Base-by-base conservation (phyloP, 2,113 vertebrate species). In the Chionis minor region DNA sequence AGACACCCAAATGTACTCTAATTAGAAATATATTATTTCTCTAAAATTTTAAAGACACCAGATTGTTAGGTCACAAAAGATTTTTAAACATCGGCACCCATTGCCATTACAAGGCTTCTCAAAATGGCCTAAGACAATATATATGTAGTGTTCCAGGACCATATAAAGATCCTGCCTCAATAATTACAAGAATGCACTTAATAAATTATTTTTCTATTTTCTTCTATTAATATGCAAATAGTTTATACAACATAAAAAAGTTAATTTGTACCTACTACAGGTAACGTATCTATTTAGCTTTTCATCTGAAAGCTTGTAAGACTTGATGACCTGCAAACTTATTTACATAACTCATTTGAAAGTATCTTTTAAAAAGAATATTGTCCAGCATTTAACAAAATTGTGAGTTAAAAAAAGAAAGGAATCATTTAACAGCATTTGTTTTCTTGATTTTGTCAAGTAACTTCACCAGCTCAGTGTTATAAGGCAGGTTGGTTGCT, bases 401-500 rank as follows among this genome's bases (percentile, higher is more conserved):
- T 85, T 51, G 81, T 96, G 91, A 96, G 66, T 94, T 90, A 70
- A 71, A 90, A 94, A 82, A 81, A 75, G 79, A 97, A 97, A 86
- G 85, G 96, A 96, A 71, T 97, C 86, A 97, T 55, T 88, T 92
- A 97, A 97, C 78, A 98, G 87, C 91, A 96, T 97, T 97, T 86
- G 85, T 90, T 96, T 97, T 83, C 91, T 97, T 96, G 94, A 97
- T 97, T 97, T 86, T 87, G 40, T 93, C 91, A 95, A 90, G 92
- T 96, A 95, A 97, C 96, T 94, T 97, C 93, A 96, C 89, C 91
- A 97, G 83, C 91, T 97, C 85, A 97, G 95, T 96, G 88, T 87
- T 81, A 17, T 98, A 98, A 98, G 98, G 98, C 98, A 98, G 87
- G 73, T 49, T 97, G 96, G 97, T 98, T 96, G 95, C 95, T 96